Evolutionary conservation across 2,797 vertebrate genomes (phyloP), one percentile per base, ranked within the genome.

Genomic region (Huso huso): DNA sequence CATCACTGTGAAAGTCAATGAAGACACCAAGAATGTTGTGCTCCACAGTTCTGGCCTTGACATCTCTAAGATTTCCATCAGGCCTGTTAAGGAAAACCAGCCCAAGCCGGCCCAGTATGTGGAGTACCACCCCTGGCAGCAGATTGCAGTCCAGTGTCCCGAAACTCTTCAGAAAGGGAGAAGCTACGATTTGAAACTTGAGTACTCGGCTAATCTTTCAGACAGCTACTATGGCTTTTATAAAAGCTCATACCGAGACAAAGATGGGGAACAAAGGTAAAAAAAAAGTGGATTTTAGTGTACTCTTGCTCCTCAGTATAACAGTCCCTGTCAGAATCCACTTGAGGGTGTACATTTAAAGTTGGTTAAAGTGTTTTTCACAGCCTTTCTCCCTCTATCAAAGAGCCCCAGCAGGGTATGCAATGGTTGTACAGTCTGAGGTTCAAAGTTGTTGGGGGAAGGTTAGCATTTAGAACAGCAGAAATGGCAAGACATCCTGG

Each of bases 141-240:
- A 98, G 78, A 91, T 98, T 8, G 95, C 95, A 55, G 10, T 99
- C 48, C 79, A 89, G 71, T 83, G 90, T 66, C 72, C 88, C 0
- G 84, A 94, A 53, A 76, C 84, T 6, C 84, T 97, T 15, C 79
- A 88, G 76, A 80, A 77, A 70, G 92, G 90, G 52, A 85, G 87
- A 65, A 75, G 71, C 65, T 96, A 91, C 49, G 84, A 88, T 64
- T 67, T 99, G 69, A 86, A 79, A 63, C 77, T 98, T 67, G 79
- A 89, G 6, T 99, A 92, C 82, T 85, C 74, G 0, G 89, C 93
- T 58, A 86, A 85, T 68, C 83, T 99, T 49, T 97, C 96, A 52
- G 86, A 85, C 71, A 88, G 83, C 50, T 98, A 93, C 62, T 88
- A 86, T 49, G 96, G 95, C 13, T 95, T 98, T 85, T 98, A 98